Percentiles rank a stretch among this genome's conserved stretches.
These are phyloP conservation scores for Leptatherina wallacei DNA, from an alignment of 2,797 vertebrate genomes.

Conservation along the genomic window DNA sequence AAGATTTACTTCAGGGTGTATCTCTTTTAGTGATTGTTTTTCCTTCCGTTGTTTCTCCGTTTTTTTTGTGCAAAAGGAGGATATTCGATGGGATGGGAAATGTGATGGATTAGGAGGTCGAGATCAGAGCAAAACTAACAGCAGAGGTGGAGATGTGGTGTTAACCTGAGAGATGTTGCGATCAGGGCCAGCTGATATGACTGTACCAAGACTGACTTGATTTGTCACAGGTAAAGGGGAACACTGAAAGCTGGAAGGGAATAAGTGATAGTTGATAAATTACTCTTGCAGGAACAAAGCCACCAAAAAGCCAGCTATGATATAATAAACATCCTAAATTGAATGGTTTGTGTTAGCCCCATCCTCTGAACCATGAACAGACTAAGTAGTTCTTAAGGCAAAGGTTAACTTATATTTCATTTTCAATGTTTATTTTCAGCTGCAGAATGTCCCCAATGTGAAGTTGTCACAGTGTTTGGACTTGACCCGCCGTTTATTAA, in stretches of 20 bases:
- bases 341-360: background rate
- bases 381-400: background rate
- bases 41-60: slow-evolving; percentile 39
- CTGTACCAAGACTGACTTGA: background rate
- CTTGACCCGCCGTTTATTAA: background rate
- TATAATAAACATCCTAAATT: background rate
- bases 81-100: slow-evolving; percentile 47
- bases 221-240: slow-evolving; percentile 2
- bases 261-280: background rate
- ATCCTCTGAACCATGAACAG: background rate
- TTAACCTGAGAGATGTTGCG: slow-evolving; percentile 61
- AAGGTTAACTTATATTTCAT: background rate
- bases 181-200: slow-evolving; percentile 32
- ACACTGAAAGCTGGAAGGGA: background rate
- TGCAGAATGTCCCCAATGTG: background rate
- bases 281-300: background rate
- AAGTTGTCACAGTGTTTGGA: background rate
- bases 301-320: background rate
- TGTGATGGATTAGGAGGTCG: slow-evolving; percentile 62
- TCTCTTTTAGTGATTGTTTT: slow-evolving; percentile 81
- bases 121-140: slow-evolving; percentile 43
- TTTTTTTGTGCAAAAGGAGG: slow-evolving; percentile 29
- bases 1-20: slow-evolving; percentile 75
- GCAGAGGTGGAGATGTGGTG: slow-evolving; percentile 42
- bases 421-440: background rate